Evolutionary conservation across 2,888 invertebrate genomes (phyloP), one percentile per base, ranked within the genome.

Genomic region (Scelioninae gen. 1): DNA sequence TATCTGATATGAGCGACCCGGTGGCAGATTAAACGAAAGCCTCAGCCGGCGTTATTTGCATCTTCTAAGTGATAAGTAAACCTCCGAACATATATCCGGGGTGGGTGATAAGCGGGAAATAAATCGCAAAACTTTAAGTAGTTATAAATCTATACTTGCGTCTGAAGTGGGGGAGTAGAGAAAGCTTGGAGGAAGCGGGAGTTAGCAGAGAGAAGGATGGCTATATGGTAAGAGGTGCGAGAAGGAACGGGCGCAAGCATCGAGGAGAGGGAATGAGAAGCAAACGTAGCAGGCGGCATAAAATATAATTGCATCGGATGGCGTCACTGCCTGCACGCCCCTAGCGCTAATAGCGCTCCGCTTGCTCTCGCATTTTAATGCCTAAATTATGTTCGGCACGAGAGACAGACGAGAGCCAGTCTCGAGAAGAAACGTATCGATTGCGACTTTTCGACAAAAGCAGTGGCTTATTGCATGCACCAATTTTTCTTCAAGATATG

Each of bases 61-160:
- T 92, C 89, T 88, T 88, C 90, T 92, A 92, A 92, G 92, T 92
- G 92, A 92, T 92, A 92, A 92, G 92, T 92, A 92, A 92, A 91
- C 88, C 90, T 89, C 86, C 89, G 90, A 88, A 90, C 89, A 89
- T 90, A 91, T 91, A 91, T 91, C 90, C 89, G 85, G 88, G 74
- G 86, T 87, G 88, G 88, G 89, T 90, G 92, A 92, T 92, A 92
- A 92, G 92, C 91, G 90, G 89, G 89, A 91, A 91, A 92, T 92
- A 92, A 92, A 92, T 92, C 92, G 92, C 90, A 83, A 90, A 92
- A 92, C 91, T 92, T 92, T 91, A 92, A 92, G 91, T 90, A 91
- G 92, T 92, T 92, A 92, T 92, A 91, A 92, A 92, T 92, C 92
- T 92, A 92, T 92, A 92, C 90, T 90, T 89, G 90, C 85, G 87